These are phyloP conservation scores for Caradrina kadenii DNA, from an alignment of 2,888 invertebrate genomes.

Conservation along the genomic window DNA sequence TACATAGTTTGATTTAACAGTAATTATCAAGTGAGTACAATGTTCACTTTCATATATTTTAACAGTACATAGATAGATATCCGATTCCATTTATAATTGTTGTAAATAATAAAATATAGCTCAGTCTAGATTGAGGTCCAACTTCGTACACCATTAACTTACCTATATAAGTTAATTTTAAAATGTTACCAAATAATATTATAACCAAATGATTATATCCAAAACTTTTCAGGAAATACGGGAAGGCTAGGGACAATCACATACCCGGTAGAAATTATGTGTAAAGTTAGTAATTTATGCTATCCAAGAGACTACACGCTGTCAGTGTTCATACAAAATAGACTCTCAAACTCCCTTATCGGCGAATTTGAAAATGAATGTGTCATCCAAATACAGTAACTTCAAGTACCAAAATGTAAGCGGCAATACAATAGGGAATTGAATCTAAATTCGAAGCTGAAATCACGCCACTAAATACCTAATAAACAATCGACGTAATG, in stretches of 20 bases:
- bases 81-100: constrained; percentile 2
- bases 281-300: constrained; percentile 52
- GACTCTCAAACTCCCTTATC: constrained; percentile 42
- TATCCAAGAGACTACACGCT: constrained; percentile 32
- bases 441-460: constrained; percentile 44
- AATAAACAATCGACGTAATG: constrained; percentile 60
- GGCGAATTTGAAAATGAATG: constrained; percentile 38
- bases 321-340: constrained; percentile 28
- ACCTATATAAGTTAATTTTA: background rate
- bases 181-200: background rate
- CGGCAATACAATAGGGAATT: constrained; percentile 47
- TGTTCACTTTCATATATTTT: background rate
- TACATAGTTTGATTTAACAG: too few species aligned
- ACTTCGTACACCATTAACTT: constrained; percentile 3
- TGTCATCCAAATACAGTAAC: constrained; percentile 45
- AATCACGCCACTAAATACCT: constrained; percentile 59
- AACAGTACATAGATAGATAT: background rate
- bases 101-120: constrained; percentile 14
- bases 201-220: background rate
- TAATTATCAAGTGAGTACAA: too few species aligned
- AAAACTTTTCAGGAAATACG: constrained; percentile 29
- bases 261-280: constrained; percentile 44
- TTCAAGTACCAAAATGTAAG: constrained; percentile 41
- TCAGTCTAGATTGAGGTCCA: constrained; percentile 21
- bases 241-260: constrained; percentile 22